Conservation (phyloP, 2,113 vertebrate genomes). For the Zosterops japonicus region DNA sequence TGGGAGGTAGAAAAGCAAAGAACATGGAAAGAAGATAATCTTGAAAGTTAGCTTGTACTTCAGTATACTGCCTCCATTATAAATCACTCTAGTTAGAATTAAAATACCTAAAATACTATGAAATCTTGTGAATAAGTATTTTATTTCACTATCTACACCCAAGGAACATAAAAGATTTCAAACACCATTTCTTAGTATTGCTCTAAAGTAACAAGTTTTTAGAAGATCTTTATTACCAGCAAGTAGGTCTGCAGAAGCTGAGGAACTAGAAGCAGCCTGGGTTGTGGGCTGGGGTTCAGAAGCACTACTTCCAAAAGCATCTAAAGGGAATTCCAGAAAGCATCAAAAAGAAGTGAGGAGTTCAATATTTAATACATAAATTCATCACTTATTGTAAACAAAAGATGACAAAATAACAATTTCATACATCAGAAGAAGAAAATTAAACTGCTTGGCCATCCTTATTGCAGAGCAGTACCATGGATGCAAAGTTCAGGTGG, state of each 20-base stretch:
- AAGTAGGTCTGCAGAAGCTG: slow-evolving; percentile 89
- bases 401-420: background rate
- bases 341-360: slow-evolving; percentile 76
- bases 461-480: background rate
- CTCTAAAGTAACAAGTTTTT: background rate
- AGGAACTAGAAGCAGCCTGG: slow-evolving; percentile 81
- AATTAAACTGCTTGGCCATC: background rate
- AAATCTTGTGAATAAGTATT: background rate
- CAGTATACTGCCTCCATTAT: background rate
- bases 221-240: slow-evolving; percentile 81
- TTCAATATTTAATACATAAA: slow-evolving; percentile 35
- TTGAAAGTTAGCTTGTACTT: background rate
- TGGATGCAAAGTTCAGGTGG: background rate
- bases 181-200: background rate
- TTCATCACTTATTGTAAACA: background rate
- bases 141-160: background rate
- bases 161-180: background rate
- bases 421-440: background rate
- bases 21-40: background rate
- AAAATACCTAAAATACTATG: background rate
- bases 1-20: background rate
- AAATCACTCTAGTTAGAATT: background rate
- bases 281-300: slow-evolving; percentile 81
- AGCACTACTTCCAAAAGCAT: slow-evolving; percentile 87
- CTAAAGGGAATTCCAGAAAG: slow-evolving; percentile 80